Base-by-base conservation (phyloP, 2,888 invertebrate genomes). In the Aromia moschata region DNA sequence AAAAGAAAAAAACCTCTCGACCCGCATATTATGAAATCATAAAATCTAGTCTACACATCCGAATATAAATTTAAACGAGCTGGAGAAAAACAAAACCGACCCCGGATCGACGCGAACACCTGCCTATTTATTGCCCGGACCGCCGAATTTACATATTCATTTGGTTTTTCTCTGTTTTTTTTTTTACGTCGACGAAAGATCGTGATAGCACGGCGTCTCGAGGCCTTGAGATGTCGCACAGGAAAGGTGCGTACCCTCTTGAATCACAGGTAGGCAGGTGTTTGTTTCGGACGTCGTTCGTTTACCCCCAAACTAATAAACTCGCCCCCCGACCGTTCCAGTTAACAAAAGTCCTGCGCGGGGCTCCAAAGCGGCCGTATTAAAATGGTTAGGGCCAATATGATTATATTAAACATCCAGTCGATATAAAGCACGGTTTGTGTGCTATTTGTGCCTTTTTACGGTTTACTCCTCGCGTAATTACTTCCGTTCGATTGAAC, bases 221-320 rank as follows among this genome's bases (percentile, higher is more conserved):
- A 37, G 17, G 31, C 31, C 52, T 41, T 45, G 43, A 25, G 25
- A 11, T 14, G 43, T 11, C 12, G 14, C 12, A 44, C 12, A 58
- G 47, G 45, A 64, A 62, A 58, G 57, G 43, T 45, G 33, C 33
- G 33, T 37, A 51, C 49, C 57, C 49, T 49, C 38, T 40, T 49
- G 57, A 45, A 38, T 43, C 41, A 43, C 68, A 69, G 69, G 69
- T 69, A 69, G 65, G 69, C 69, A 69, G 69, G 69, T 69, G 69
- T 61, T 60, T 56, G 65, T 59, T 52, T 67, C 58, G n/a, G n/a
- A n/a, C n/a, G n/a, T n/a, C 37, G 37, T 62, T 43, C 49, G 25
- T 53, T 33, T 51, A 44, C 57, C 60, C 56, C 40, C 31, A 57
- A 56, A 49, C 55, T 56, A 66, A 61, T 64, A 62, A 61, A 64